These are phyloP conservation scores for Ormyrus labotus DNA, from an alignment of 2,888 invertebrate genomes.

Conservation along the genomic window DNA sequence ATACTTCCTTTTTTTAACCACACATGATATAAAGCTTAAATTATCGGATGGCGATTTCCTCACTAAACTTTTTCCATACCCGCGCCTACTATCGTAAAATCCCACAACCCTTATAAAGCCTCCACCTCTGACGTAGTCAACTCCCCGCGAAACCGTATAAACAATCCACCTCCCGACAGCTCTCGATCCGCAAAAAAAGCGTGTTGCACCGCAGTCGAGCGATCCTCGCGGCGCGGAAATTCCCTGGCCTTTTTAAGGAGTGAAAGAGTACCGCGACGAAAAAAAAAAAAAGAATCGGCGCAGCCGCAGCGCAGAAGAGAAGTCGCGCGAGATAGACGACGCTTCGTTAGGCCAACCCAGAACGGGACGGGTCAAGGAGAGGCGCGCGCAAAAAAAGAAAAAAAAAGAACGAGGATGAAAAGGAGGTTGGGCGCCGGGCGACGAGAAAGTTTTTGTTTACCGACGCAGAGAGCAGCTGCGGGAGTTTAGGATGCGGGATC, in stretches of 20 bases:
- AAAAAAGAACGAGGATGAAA: not conserved
- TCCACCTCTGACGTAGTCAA: no score
- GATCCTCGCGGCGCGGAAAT: not conserved
- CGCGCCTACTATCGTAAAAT: no score
- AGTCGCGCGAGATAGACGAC: constrained; percentile 1
- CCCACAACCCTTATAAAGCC: no score
- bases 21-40: no score
- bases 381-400: constrained; percentile 1
- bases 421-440: not conserved
- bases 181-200: not conserved
- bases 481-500: no score
- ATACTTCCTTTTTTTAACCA: no score
- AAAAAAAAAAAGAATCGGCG: not conserved
- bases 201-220: no score
- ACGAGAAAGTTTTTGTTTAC: no score
- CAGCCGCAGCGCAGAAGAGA: not conserved
- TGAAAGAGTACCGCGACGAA: constrained; percentile 37
- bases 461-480: no score
- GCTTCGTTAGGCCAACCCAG: constrained; percentile 50
- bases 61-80: no score
- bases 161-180: not conserved
- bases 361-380: constrained; percentile 54
- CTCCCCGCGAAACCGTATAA: no score
- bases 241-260: constrained; percentile 42
- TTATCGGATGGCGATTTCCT: no score